These are phyloP conservation scores for Hexactinellida sp. DNA, from an alignment of 37 sponge, comb jelly and placozoan species.

Conservation along the genomic window DNA sequence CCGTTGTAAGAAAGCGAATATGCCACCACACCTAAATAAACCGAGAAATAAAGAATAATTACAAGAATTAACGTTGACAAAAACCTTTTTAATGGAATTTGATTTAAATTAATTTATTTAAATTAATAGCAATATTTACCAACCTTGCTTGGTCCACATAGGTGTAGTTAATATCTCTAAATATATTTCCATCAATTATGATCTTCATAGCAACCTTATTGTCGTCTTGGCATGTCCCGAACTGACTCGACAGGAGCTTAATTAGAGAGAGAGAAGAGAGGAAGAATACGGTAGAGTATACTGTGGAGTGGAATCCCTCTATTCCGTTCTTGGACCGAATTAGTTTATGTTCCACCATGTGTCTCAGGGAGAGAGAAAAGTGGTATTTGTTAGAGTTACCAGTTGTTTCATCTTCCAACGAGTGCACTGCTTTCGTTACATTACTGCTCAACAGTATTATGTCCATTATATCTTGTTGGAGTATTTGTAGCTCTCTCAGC, in stretches of 20 bases:
- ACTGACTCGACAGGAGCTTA: neutral
- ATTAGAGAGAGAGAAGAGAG: neutral
- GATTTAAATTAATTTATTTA: neutral
- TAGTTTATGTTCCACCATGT: neutral
- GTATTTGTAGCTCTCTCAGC: neutral
- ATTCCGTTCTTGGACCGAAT: neutral
- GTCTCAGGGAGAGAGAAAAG: neutral
- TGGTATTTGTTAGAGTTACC: neutral
- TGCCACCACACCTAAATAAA: neutral
- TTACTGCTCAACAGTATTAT: neutral
- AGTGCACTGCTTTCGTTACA: neutral
- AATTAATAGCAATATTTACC: neutral
- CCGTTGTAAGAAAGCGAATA: neutral
- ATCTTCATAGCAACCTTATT: neutral
- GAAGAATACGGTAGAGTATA: constrained; percentile 6
- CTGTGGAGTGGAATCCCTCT: neutral
- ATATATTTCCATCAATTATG: neutral
- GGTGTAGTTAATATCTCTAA: neutral
- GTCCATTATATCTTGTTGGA: neutral
- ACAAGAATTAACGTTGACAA: no score
- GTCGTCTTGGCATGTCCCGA: neutral
- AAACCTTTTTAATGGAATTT: no score
- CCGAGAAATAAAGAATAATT: neutral
- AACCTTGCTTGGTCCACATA: neutral
- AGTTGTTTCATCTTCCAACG: neutral